These are phyloP conservation scores for Clitarchus hookeri DNA, from an alignment of 2,888 invertebrate species.

Conservation along the genomic window DNA sequence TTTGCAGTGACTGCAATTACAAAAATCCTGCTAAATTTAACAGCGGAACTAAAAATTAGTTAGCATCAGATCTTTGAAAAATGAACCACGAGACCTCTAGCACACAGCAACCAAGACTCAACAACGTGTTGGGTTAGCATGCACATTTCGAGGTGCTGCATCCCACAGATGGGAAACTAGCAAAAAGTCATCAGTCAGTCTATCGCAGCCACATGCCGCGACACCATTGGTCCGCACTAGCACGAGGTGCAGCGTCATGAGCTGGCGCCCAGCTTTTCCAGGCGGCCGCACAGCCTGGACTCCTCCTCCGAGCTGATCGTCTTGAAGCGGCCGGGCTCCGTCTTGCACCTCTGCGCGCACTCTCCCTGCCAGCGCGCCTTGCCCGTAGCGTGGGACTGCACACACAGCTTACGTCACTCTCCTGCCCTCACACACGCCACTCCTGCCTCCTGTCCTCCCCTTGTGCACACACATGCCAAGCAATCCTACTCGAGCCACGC, in stretches of 20 bases:
- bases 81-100: background rate
- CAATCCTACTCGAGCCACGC: no score
- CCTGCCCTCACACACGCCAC: slow-evolving; percentile 33
- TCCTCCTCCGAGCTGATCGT: slow-evolving; percentile 52
- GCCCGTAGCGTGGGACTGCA: slow-evolving; percentile 70
- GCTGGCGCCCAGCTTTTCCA: slow-evolving; percentile 54
- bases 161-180: background rate
- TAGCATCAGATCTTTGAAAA: background rate
- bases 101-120: background rate
- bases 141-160: background rate
- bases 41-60: background rate
- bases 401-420: slow-evolving; percentile 41
- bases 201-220: background rate
- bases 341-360: slow-evolving; percentile 58
- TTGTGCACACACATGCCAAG: no score
- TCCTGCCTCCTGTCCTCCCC: background rate
- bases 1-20: background rate
- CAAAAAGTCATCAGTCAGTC: background rate
- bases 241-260: slow-evolving; percentile 49
- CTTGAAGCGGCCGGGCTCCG: slow-evolving; percentile 39
- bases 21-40: background rate
- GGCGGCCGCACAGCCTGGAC: slow-evolving; percentile 49
- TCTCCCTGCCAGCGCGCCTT: slow-evolving; percentile 75
- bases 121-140: background rate
- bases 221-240: slow-evolving; percentile 33